A percentile compares a stretch with the other conserved stretches of the same genome.
Evolutionary conservation across 2,113 vertebrate genomes (phyloP).

Genomic region (Phycodurus eques): DNA sequence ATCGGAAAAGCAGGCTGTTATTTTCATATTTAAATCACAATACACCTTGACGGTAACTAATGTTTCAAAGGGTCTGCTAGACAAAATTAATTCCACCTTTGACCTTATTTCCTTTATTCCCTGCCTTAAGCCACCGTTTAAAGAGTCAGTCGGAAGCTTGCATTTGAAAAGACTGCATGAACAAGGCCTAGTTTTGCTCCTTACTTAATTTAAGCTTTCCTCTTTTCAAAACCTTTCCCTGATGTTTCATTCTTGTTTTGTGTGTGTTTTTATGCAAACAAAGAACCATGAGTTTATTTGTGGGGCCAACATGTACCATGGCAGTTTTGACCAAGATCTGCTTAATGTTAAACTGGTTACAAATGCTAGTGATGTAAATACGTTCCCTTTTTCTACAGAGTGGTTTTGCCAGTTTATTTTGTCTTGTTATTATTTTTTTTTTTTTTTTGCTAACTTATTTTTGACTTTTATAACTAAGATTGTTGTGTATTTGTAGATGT

Average conservation of each 20-base stretch:
- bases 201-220: slow-evolving; percentile 66
- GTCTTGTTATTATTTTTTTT: slow-evolving; percentile 86
- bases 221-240: slow-evolving; percentile 60
- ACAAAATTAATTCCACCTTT: slow-evolving; percentile 48
- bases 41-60: background rate
- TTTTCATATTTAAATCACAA: background rate
- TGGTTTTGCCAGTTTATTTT: slow-evolving; percentile 87
- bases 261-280: slow-evolving; percentile 73
- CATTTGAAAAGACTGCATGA: slow-evolving; percentile 46
- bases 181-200: slow-evolving; percentile 44
- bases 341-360: slow-evolving; percentile 74
- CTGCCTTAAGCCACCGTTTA: slow-evolving; percentile 58
- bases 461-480: slow-evolving; percentile 92
- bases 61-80: slow-evolving; percentile 18
- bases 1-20: slow-evolving; percentile 21
- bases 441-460: slow-evolving; percentile 95
- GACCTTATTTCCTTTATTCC: slow-evolving; percentile 54
- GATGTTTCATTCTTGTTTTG: slow-evolving; percentile 69
- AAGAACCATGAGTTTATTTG: slow-evolving; percentile 69
- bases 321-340: slow-evolving; percentile 89
- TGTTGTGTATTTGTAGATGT: slow-evolving; percentile 83
- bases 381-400: slow-evolving; percentile 82
- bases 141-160: slow-evolving; percentile 30
- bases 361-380: slow-evolving; percentile 80
- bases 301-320: slow-evolving; percentile 81